phyloP scores from a whole-genome alignment of 1,140 invertebrate genomes.

The Drosophila leontia region DNA sequence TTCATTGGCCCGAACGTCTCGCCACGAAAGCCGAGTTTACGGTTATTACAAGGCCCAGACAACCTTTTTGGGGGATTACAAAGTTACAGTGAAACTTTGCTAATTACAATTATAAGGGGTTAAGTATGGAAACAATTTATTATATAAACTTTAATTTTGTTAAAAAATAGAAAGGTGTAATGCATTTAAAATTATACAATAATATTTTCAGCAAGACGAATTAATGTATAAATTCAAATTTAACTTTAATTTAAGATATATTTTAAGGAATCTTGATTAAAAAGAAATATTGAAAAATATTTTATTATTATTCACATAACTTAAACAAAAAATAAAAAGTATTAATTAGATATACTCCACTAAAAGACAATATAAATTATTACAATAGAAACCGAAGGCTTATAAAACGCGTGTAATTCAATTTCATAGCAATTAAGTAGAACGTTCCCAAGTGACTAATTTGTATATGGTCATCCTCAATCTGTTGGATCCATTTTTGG shows the following conservation, averaged over 20 bases:
- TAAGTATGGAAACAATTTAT: neutral
- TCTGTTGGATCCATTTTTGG: neutral
- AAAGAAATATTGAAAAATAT: neutral
- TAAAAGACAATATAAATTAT: neutral
- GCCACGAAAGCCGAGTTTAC: constrained; percentile 39
- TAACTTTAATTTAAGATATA: too few species aligned
- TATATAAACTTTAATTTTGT: neutral
- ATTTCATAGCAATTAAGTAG: constrained; percentile 11
- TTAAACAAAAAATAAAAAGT: neutral
- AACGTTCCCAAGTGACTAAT: constrained; percentile 53
- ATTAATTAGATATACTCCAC: neutral
- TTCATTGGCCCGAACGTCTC: constrained; percentile 63
- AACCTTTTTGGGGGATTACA: constrained; percentile 22
- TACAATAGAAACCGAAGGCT: neutral
- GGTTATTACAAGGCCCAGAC: constrained; percentile 42
- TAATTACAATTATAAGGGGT: too few species aligned
- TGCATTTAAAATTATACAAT: neutral
- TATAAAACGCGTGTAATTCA: constrained; percentile 1
- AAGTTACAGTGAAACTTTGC: constrained; percentile 2
- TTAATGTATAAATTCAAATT: neutral
- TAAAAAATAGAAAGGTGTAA: neutral
- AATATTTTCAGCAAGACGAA: neutral
- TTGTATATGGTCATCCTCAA: constrained; percentile 3
- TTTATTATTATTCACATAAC: neutral
- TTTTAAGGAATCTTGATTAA: neutral